A percentile compares a stretch with the other conserved stretches of the same genome.
Conservation (phyloP, 2,888 invertebrate species). For the Idaea dimidiata region DNA sequence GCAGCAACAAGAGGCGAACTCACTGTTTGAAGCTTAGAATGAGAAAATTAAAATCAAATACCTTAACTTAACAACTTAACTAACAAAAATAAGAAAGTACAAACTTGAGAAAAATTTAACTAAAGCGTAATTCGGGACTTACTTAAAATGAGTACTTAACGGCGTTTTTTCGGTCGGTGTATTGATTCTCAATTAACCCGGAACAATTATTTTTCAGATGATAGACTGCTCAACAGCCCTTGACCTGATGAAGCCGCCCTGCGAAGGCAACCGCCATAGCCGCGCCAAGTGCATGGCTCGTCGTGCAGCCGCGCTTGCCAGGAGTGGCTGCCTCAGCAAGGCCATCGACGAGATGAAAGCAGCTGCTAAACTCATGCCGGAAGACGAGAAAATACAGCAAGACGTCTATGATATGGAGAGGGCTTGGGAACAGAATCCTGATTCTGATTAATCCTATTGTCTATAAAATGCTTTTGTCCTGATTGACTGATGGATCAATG, state of each 20-base stretch:
- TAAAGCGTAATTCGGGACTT: too few species aligned
- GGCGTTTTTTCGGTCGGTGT: not conserved
- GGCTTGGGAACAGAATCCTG: conserved; percentile 89
- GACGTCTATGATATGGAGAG: conserved; percentile 87
- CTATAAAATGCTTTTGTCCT: too few species aligned
- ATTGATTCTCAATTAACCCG: not conserved
- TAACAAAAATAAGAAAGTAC: too few species aligned
- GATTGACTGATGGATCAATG: too few species aligned
- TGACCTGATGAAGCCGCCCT: conserved; percentile 87
- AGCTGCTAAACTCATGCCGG: conserved; percentile 84
- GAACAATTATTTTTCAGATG: conserved; percentile 40
- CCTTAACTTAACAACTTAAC: too few species aligned
- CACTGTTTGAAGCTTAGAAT: too few species aligned
- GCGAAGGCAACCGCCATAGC: conserved; percentile 85
- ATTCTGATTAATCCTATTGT: conserved; percentile 68
- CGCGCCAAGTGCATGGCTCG: conserved; percentile 87
- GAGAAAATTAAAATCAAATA: too few species aligned
- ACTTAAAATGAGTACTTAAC: not conserved
- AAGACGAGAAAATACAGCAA: conserved; percentile 80
- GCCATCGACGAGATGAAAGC: conserved; percentile 88
- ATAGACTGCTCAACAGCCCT: conserved; percentile 84
- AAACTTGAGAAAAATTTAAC: too few species aligned
- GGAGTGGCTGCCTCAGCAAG: conserved; percentile 85
- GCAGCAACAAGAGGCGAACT: too few species aligned
- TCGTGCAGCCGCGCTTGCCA: conserved; percentile 87